Percentiles rank a stretch among this genome's conserved stretches.
Conservation (phyloP, 1,140 invertebrate genomes). For the Camponotus floridanus region DNA sequence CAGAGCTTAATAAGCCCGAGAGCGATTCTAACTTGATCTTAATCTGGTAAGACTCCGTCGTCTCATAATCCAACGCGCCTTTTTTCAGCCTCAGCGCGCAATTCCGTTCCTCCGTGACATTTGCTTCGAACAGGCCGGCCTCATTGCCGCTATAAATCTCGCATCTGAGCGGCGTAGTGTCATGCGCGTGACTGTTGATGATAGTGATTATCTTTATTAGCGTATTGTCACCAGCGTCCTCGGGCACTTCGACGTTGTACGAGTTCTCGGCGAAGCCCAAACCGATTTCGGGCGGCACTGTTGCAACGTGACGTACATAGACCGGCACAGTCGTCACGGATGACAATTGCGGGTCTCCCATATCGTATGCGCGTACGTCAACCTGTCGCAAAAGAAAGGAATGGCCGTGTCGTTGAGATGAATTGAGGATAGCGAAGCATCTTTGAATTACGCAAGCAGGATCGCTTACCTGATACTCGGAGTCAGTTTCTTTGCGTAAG, state of each 20-base stretch:
- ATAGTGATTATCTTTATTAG: conserved; percentile 91
- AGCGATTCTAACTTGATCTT: conserved; percentile 92
- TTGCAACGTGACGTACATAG: conserved; percentile 93
- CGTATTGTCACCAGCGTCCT: conserved; percentile 90
- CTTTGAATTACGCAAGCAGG: not conserved
- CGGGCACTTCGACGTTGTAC: conserved; percentile 93
- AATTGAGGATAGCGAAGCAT: not conserved
- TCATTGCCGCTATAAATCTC: conserved; percentile 91
- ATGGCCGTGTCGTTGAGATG: not conserved
- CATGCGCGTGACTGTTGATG: conserved; percentile 90
- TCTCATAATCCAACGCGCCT: conserved; percentile 92
- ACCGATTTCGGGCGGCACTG: conserved; percentile 89
- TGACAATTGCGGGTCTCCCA: conserved; percentile 93
- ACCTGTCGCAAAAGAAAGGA: conserved; percentile 86
- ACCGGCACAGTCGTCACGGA: conserved; percentile 93
- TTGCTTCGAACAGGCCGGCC: conserved; percentile 90
- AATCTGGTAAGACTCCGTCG: conserved; percentile 90
- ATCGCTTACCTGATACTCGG: conserved; percentile 91
- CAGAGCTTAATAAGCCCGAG: conserved; percentile 91
- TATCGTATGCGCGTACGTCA: conserved; percentile 94
- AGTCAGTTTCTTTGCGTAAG: conserved; percentile 93
- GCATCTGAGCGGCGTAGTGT: conserved; percentile 91
- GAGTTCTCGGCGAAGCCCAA: conserved; percentile 93
- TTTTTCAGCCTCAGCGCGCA: conserved; percentile 91
- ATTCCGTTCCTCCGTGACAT: conserved; percentile 91